Percentiles rank a stretch among this genome's conserved stretches.
Evolutionary conservation across 2,797 vertebrate genomes (phyloP).

Genomic region (Thalassophryne amazonica): DNA sequence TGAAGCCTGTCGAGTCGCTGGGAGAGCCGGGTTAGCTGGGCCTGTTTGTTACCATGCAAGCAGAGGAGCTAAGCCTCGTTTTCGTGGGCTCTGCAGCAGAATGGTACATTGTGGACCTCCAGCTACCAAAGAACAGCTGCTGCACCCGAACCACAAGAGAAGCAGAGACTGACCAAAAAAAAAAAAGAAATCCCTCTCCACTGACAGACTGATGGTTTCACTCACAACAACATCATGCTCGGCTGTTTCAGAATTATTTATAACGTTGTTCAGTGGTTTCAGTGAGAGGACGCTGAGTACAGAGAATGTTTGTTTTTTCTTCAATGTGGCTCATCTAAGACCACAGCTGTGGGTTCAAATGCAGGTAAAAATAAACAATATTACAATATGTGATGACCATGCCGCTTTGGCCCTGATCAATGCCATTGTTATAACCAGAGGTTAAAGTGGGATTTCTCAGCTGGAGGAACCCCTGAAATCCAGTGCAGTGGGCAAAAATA

Average conservation of each 20-base stretch:
- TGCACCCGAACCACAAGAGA: conserved; percentile 18
- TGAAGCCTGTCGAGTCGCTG: conserved; percentile 25
- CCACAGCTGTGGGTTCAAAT: too few relatives aligned
- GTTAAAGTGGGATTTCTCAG: too few relatives aligned
- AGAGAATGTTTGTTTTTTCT: too few relatives aligned
- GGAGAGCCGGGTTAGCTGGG: conserved; percentile 26
- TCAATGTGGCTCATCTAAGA: too few relatives aligned
- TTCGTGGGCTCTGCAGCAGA: conserved; percentile 31
- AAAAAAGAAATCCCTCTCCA: conserved; percentile 23
- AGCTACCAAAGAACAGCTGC: conserved; percentile 25
- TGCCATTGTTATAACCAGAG: too few relatives aligned
- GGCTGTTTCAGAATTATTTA: conserved; percentile 14
- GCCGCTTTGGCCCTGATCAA: too few relatives aligned
- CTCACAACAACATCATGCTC: neutral
- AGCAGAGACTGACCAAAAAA: conserved; percentile 18
- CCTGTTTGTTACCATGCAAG: conserved; percentile 72
- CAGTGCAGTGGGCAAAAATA: too few relatives aligned
- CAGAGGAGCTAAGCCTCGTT: conserved; percentile 42
- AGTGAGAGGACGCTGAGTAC: conserved; percentile 6
- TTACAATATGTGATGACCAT: too few relatives aligned
- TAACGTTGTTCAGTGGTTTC: conserved; percentile 1
- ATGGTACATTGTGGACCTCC: conserved; percentile 15
- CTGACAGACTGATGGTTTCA: conserved; percentile 26
- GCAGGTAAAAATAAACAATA: too few relatives aligned
- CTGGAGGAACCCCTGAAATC: too few relatives aligned